Percentiles rank a stretch among this genome's conserved stretches.
These are phyloP conservation scores for Tipula vernalis DNA, from an alignment of 2,888 invertebrate genomes.

Conservation along the genomic window DNA sequence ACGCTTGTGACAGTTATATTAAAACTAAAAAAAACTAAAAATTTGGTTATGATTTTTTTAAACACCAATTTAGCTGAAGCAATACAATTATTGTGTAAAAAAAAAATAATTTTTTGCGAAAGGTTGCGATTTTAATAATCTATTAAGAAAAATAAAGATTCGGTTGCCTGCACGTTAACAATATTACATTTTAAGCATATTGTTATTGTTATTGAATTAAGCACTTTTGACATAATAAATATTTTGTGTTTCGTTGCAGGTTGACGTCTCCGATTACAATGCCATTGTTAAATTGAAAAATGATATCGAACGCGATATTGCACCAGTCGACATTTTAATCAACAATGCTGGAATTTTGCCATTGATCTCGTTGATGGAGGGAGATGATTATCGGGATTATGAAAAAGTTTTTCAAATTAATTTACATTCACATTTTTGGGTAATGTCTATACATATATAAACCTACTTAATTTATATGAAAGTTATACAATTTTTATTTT, in stretches of 20 bases:
- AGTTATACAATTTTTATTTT: background rate
- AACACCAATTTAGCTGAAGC: no score
- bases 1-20: no score
- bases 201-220: background rate
- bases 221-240: background rate
- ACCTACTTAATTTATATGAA: background rate
- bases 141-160: slow-evolving; percentile 10
- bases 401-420: slow-evolving; percentile 22
- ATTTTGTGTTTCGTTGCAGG: background rate
- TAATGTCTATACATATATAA: slow-evolving; percentile 16
- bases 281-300: slow-evolving; percentile 12
- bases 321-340: slow-evolving; percentile 22
- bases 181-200: background rate
- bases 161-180: background rate
- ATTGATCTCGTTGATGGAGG: slow-evolving; percentile 17
- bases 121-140: no score
- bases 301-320: slow-evolving; percentile 14
- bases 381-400: slow-evolving; percentile 19
- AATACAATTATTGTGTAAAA: no score
- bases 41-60: no score
- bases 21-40: no score
- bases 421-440: slow-evolving; percentile 23
- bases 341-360: slow-evolving; percentile 24
- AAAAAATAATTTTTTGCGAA: no score
- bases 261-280: slow-evolving; percentile 6